These are phyloP conservation scores for Phycodurus eques DNA, from an alignment of 2,113 vertebrate genomes.

Conservation along the genomic window DNA sequence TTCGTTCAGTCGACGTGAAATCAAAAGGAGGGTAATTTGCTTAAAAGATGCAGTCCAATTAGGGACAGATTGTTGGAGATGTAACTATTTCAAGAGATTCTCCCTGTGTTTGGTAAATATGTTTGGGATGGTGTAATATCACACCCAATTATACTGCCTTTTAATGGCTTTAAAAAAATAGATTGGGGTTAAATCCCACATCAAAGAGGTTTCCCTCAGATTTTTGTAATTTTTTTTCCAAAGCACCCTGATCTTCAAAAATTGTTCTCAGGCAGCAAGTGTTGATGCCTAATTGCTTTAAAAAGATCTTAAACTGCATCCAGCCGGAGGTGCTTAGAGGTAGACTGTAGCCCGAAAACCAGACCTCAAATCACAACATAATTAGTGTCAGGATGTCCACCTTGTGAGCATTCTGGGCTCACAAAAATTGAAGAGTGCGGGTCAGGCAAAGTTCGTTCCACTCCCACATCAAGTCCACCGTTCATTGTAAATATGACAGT, in stretches of 20 bases:
- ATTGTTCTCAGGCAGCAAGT: slow-evolving; percentile 64
- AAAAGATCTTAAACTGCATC: slow-evolving; percentile 68
- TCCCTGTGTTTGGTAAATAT: slow-evolving; percentile 65
- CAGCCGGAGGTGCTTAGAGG: slow-evolving; percentile 58
- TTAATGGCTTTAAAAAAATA: slow-evolving; percentile 63
- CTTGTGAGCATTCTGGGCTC: background rate
- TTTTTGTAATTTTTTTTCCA: slow-evolving; percentile 36
- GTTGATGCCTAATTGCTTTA: slow-evolving; percentile 66
- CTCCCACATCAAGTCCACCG: slow-evolving; percentile 22
- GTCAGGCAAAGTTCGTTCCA: slow-evolving; percentile 23
- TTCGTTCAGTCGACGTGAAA: background rate
- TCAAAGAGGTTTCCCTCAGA: slow-evolving; percentile 66
- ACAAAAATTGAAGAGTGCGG: slow-evolving; percentile 17
- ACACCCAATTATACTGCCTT: slow-evolving; percentile 64
- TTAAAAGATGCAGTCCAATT: slow-evolving; percentile 35
- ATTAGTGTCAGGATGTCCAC: slow-evolving; percentile 20
- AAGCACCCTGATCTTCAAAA: slow-evolving; percentile 72
- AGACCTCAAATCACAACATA: slow-evolving; percentile 31
- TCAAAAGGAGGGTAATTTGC: background rate
- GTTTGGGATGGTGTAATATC: slow-evolving; percentile 71
- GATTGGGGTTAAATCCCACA: slow-evolving; percentile 69
- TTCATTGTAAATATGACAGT: slow-evolving; percentile 22
- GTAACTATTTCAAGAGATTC: slow-evolving; percentile 53
- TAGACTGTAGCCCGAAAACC: slow-evolving; percentile 47
- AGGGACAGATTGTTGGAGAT: slow-evolving; percentile 41